Percentiles rank a stretch among this genome's conserved stretches.
Conservation (phyloP, 2,888 invertebrate genomes). For the Erebia aethiops region DNA sequence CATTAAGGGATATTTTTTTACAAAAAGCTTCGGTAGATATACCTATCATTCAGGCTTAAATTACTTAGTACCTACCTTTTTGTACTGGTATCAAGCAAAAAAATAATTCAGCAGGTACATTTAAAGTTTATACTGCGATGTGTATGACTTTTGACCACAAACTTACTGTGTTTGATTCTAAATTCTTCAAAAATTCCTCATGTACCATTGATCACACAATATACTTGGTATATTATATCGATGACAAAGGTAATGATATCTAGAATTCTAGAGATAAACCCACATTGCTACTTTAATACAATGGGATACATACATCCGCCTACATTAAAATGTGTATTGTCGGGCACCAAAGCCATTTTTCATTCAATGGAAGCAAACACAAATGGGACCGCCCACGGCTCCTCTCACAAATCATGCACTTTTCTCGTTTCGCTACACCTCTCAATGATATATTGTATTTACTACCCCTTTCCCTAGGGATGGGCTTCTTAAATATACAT, state of each 20-base stretch:
- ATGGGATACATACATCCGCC: constrained; percentile 6
- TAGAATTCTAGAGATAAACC: background rate
- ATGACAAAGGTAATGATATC: background rate
- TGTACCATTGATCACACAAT: background rate
- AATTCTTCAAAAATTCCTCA: background rate
- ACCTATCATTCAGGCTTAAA: too few relatives aligned
- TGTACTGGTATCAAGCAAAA: too few relatives aligned
- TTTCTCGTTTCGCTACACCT: constrained; percentile 25
- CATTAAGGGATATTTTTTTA: background rate
- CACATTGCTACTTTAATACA: background rate
- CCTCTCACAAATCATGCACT: constrained; percentile 36
- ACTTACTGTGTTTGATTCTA: background rate
- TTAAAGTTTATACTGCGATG: too few relatives aligned
- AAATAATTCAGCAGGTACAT: too few relatives aligned
- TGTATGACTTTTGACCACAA: too few relatives aligned
- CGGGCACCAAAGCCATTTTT: constrained; percentile 21
- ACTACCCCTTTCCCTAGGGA: constrained; percentile 7
- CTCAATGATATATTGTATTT: constrained; percentile 26
- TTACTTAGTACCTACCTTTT: too few relatives aligned
- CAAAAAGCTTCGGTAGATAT: too few relatives aligned
- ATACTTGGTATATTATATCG: background rate
- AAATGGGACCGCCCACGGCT: constrained; percentile 34
- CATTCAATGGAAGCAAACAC: constrained; percentile 24
- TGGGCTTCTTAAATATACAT: background rate
- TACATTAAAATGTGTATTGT: constrained; percentile 24